phyloP scores from a whole-genome alignment of 1,140 invertebrate genomes.

The Bombus confusus region DNA sequence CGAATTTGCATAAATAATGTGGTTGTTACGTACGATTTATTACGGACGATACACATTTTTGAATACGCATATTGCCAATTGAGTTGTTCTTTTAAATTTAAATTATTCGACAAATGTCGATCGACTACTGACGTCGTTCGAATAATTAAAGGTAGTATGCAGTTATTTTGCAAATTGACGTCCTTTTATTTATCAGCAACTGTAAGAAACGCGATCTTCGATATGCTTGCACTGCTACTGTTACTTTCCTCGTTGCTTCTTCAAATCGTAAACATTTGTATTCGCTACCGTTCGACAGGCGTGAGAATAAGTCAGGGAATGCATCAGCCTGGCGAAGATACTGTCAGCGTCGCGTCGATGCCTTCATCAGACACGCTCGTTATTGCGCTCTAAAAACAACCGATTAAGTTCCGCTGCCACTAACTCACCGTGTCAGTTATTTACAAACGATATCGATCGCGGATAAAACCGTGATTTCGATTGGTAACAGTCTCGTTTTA shows the following conservation, averaged over 20 bases:
- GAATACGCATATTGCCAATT: too few relatives aligned
- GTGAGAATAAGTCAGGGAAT: slow-evolving; percentile 42
- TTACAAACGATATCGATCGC: slow-evolving; percentile 43
- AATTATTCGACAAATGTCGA: not conserved
- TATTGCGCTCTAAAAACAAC: slow-evolving; percentile 34
- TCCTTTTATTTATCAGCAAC: not conserved
- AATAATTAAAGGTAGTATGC: not conserved
- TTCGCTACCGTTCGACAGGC: not conserved
- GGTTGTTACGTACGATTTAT: too few relatives aligned
- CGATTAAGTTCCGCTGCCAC: not conserved
- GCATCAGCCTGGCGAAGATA: slow-evolving; percentile 25
- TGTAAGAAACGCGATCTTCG: not conserved
- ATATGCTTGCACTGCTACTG: not conserved
- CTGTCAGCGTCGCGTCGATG: slow-evolving; percentile 4
- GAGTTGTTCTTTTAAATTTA: not conserved
- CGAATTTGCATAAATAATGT: too few relatives aligned
- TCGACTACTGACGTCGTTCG: not conserved
- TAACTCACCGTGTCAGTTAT: slow-evolving; percentile 14
- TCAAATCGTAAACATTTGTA: slow-evolving; percentile 42
- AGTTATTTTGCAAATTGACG: not conserved
- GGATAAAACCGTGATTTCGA: not conserved
- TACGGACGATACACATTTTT: too few relatives aligned
- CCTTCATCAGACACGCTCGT: slow-evolving; percentile 43
- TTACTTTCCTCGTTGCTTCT: not conserved
- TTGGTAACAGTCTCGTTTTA: slow-evolving; percentile 7